A percentile compares a stretch with the other conserved stretches of the same genome.
These are phyloP conservation scores for Rhizoglyphus robini DNA, from an alignment of 1,140 invertebrate species.

Conservation along the genomic window DNA sequence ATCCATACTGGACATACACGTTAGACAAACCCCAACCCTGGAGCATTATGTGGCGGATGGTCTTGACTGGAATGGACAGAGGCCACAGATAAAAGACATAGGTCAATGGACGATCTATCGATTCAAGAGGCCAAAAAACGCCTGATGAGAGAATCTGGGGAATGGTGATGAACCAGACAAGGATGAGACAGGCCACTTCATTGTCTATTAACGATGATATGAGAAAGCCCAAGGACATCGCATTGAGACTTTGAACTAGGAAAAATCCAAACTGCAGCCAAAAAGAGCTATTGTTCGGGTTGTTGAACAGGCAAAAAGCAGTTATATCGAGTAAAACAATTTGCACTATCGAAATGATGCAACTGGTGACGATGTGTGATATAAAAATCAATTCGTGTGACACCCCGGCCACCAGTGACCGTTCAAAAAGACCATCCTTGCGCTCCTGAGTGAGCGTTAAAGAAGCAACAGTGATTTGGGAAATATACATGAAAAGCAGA, in stretches of 20 bases:
- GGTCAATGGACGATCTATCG: conserved; percentile 67
- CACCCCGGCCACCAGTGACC: conserved; percentile 78
- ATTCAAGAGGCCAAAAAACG: conserved; percentile 73
- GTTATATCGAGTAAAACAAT: conserved; percentile 68
- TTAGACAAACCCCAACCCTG: conserved; percentile 17
- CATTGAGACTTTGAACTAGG: background rate
- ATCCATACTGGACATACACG: conserved; percentile 7
- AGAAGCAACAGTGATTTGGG: conserved; percentile 49
- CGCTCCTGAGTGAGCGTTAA: conserved; percentile 79
- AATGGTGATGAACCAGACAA: conserved; percentile 41
- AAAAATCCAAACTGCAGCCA: background rate
- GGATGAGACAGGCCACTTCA: conserved; percentile 77
- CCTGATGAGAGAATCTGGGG: conserved; percentile 73
- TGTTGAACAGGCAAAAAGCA: conserved; percentile 61
- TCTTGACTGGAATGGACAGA: conserved; percentile 54
- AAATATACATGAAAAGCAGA: conserved; percentile 2
- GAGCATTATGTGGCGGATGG: conserved; percentile 13
- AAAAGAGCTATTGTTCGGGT: conserved; percentile 63
- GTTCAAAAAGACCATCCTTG: conserved; percentile 71
- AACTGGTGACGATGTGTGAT: conserved; percentile 80
- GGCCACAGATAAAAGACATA: conserved; percentile 71
- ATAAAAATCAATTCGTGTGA: conserved; percentile 74
- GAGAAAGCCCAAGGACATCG: conserved; percentile 63
- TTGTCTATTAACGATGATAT: conserved; percentile 72
- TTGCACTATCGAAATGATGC: conserved; percentile 86